A percentile compares a stretch with the other conserved stretches of the same genome.
phyloP scores from a whole-genome alignment of 2,797 vertebrate genomes.

The Lacerta agilis region DNA sequence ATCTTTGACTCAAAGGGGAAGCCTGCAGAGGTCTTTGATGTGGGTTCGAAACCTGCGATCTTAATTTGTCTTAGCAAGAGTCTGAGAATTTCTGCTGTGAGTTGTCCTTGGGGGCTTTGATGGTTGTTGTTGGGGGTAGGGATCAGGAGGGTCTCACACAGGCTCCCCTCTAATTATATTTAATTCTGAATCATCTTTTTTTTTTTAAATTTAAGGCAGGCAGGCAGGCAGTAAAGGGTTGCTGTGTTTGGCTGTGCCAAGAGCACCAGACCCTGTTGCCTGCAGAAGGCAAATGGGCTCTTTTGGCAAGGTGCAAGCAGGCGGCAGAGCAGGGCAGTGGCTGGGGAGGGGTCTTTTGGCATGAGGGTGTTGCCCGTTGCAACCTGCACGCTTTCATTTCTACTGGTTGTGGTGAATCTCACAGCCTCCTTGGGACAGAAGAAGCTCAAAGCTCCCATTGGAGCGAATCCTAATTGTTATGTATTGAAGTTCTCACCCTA shows the following conservation, averaged over 20 bases:
- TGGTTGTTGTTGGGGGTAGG: background rate
- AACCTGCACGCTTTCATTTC: background rate
- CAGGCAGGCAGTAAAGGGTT: background rate
- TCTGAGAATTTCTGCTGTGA: background rate
- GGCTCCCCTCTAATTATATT: background rate
- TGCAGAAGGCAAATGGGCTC: background rate
- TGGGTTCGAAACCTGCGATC: background rate
- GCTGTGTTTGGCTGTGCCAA: too few species aligned
- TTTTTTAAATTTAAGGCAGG: background rate
- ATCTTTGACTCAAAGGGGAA: background rate
- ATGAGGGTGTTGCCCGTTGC: background rate
- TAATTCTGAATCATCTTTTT: background rate
- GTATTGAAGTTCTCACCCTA: too few species aligned
- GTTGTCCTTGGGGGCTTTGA: background rate
- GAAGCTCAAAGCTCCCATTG: too few species aligned
- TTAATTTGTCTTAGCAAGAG: background rate
- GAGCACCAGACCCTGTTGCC: too few species aligned
- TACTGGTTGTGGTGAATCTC: too few species aligned
- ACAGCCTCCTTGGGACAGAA: too few species aligned
- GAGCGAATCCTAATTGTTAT: too few species aligned
- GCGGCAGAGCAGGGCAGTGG: background rate
- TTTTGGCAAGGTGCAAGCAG: too few species aligned
- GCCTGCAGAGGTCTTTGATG: background rate
- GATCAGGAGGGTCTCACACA: background rate
- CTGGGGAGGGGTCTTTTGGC: background rate